Percentiles rank a stretch among this genome's conserved stretches.
These are phyloP conservation scores for Agonopterix heracliana DNA, from an alignment of 2,888 invertebrate species.

Conservation along the genomic window DNA sequence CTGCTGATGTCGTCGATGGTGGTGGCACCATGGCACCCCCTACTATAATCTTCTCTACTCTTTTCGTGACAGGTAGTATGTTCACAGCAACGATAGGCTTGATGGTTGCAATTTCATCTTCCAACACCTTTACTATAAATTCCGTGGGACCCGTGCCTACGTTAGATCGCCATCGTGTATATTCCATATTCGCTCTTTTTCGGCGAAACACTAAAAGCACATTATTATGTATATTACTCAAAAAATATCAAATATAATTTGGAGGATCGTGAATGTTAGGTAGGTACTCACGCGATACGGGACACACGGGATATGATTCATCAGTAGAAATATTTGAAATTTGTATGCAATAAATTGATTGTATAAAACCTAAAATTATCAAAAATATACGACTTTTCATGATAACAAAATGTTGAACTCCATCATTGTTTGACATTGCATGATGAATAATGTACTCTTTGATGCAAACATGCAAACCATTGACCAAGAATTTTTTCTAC, in stretches of 20 bases:
- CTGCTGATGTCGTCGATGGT: slow-evolving; percentile 15
- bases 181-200: slow-evolving; percentile 51
- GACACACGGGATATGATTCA: slow-evolving; percentile 37
- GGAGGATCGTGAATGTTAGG: neutral
- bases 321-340: slow-evolving; percentile 34
- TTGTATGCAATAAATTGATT: slow-evolving; percentile 35
- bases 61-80: slow-evolving; percentile 39
- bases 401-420: slow-evolving; percentile 47
- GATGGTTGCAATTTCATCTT: slow-evolving; percentile 44
- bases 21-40: slow-evolving; percentile 47
- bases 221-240: neutral
- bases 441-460: too few relatives aligned
- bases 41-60: slow-evolving; percentile 49
- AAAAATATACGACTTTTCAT: slow-evolving; percentile 60
- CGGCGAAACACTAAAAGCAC: slow-evolving; percentile 37
- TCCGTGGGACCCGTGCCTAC: slow-evolving; percentile 40
- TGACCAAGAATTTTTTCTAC: too few relatives aligned
- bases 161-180: slow-evolving; percentile 58
- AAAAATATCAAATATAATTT: too few relatives aligned
- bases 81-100: slow-evolving; percentile 47
- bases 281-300: slow-evolving; percentile 40
- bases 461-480: neutral
- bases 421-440: slow-evolving; percentile 45
- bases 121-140: slow-evolving; percentile 65
- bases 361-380: slow-evolving; percentile 44